Percentiles rank a stretch among this genome's conserved stretches.
These are phyloP conservation scores for Drosophila kanapiae DNA, from an alignment of 1,140 invertebrate species.

Conservation along the genomic window DNA sequence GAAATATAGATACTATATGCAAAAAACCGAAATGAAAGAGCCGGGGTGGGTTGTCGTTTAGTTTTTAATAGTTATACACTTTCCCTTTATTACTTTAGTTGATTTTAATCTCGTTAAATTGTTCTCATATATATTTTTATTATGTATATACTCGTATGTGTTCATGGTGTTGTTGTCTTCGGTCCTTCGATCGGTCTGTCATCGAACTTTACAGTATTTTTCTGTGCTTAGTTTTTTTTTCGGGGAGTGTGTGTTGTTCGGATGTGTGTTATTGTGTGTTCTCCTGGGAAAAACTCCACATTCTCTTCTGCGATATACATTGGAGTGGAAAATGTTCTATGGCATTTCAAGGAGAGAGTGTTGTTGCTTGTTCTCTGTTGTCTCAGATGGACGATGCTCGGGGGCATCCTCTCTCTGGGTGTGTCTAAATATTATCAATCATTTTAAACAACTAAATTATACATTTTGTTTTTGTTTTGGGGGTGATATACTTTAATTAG, in stretches of 20 bases:
- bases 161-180: conserved; percentile 43
- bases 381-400: conserved; percentile 20
- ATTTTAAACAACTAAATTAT: conserved; percentile 77
- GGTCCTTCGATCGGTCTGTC: conserved; percentile 41
- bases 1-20: conserved; percentile 5
- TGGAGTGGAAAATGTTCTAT: conserved; percentile 48
- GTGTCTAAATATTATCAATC: conserved; percentile 57
- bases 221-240: conserved; percentile 52
- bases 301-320: conserved; percentile 36
- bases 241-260: conserved; percentile 13
- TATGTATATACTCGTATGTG: conserved; percentile 58
- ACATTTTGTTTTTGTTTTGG: conserved; percentile 40
- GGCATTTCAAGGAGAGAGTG: conserved; percentile 31
- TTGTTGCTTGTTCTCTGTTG: conserved; percentile 12
- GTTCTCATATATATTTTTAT: conserved; percentile 68
- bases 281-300: conserved; percentile 17
- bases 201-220: conserved; percentile 64
- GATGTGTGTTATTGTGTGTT: not conserved
- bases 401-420: conserved; percentile 26
- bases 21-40: conserved; percentile 30
- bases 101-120: conserved; percentile 81
- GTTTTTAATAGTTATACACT: conserved; percentile 84
- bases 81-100: conserved; percentile 81
- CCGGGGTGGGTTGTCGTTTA: conserved; percentile 46
- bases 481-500: conserved; percentile 77